Evolutionary conservation across 2,113 vertebrate genomes (phyloP).

Genomic region (Mesembrinibis cayennensis): DNA sequence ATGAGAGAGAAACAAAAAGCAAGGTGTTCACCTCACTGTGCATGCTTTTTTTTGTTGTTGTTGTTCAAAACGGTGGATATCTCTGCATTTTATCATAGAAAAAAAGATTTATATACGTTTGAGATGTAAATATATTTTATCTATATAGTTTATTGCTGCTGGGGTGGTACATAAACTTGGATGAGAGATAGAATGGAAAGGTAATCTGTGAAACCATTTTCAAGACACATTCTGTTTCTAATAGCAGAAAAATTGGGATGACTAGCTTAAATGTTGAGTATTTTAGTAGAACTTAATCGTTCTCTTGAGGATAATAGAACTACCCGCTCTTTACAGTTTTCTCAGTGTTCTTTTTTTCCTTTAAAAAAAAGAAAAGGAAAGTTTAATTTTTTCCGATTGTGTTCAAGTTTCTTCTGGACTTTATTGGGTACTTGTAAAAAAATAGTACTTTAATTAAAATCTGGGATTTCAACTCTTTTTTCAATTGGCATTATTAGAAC

Average conservation of each 20-base stretch:
- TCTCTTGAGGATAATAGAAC: background rate
- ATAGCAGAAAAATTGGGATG: background rate
- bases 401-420: background rate
- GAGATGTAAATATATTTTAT: background rate
- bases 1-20: background rate
- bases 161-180: background rate
- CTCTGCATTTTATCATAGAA: background rate
- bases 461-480: background rate
- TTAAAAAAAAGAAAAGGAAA: background rate
- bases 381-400: background rate
- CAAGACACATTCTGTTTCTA: background rate
- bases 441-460: background rate
- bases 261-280: background rate
- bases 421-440: background rate
- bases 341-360: background rate
- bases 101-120: background rate
- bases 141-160: background rate
- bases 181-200: background rate
- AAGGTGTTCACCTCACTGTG: background rate
- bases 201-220: background rate
- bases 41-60: background rate
- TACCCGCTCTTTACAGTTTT: background rate
- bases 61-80: background rate
- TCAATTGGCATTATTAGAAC: background rate
- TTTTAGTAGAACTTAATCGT: background rate